phyloP scores from a whole-genome alignment of 2,113 vertebrate species.

The Gnathonemus longibarbis region DNA sequence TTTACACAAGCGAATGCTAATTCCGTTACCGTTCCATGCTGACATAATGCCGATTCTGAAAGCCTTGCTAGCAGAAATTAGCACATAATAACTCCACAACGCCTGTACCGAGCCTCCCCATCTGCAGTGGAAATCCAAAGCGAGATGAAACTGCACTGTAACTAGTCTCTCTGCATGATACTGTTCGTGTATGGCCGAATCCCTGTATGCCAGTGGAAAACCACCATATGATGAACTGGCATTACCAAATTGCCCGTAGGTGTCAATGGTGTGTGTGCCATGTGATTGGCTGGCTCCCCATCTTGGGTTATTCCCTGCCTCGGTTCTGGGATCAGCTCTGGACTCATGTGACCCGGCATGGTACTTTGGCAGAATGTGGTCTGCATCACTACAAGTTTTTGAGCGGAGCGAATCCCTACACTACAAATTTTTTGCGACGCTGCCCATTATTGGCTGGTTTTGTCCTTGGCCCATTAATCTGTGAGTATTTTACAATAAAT shows the following conservation, averaged over 20 bases:
- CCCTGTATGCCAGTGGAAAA: not conserved
- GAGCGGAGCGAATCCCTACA: not conserved
- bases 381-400: not conserved
- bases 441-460: not conserved
- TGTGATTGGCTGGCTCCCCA: not conserved
- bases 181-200: not conserved
- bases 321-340: not conserved
- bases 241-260: not conserved
- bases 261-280: not conserved
- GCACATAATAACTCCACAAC: not conserved
- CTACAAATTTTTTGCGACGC: not conserved
- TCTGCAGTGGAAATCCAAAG: not conserved
- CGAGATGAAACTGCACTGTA: not conserved
- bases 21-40: not conserved
- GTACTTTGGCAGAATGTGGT: not conserved
- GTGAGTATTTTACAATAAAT: not conserved
- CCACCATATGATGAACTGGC: not conserved
- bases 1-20: not conserved
- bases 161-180: not conserved
- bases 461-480: not conserved
- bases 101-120: not conserved
- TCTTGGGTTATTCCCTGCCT: not conserved
- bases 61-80: not conserved
- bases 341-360: not conserved
- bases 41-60: not conserved